phyloP scores from a whole-genome alignment of 2,888 invertebrate genomes.

The Julus scanicus region DNA sequence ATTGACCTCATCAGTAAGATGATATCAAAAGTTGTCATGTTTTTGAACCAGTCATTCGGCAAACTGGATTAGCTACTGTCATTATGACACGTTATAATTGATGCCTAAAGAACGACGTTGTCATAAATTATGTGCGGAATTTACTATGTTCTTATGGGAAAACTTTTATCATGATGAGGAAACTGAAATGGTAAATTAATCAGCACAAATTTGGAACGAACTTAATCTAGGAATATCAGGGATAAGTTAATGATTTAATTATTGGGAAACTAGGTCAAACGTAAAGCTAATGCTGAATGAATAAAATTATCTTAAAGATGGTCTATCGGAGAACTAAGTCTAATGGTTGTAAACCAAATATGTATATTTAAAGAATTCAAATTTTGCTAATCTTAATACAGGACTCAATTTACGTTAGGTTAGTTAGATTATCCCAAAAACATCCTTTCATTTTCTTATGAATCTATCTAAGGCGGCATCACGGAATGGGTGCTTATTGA shows the following conservation, averaged over 20 bases:
- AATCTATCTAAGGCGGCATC: no score
- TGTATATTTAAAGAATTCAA: no score
- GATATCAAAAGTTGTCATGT: neutral
- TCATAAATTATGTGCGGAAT: neutral
- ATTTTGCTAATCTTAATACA: no score
- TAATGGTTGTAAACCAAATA: no score
- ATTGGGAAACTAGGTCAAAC: neutral
- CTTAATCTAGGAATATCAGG: neutral
- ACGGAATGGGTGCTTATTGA: no score
- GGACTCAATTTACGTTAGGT: no score
- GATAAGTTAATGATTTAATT: neutral
- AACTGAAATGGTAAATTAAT: neutral
- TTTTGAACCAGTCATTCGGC: neutral
- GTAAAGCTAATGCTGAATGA: neutral
- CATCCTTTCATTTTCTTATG: no score
- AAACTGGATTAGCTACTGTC: neutral
- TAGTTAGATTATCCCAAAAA: no score
- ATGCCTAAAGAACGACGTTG: neutral
- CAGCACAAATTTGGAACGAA: neutral
- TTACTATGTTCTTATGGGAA: neutral
- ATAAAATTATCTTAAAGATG: neutral
- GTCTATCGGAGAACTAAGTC: no score
- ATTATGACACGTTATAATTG: neutral
- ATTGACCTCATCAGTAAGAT: neutral
- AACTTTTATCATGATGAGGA: neutral